Percentiles rank a stretch among this genome's conserved stretches.
These are phyloP conservation scores for Melinaea marsaeus DNA, from an alignment of 2,888 invertebrate species.

Conservation along the genomic window DNA sequence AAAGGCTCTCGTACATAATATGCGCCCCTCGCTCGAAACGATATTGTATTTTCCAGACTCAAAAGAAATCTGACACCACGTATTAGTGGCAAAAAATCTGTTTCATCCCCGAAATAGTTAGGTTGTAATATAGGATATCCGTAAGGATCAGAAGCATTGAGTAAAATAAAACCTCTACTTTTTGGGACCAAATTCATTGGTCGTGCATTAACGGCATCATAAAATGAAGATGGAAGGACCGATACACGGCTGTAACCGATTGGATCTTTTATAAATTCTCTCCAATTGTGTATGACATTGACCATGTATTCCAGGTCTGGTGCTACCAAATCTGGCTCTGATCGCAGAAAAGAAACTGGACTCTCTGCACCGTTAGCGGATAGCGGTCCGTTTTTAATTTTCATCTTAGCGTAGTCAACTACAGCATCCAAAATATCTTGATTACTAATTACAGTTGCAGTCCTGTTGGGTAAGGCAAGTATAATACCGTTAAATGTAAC, in stretches of 20 bases:
- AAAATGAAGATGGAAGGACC: constrained; percentile 76
- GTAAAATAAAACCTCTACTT: constrained; percentile 77
- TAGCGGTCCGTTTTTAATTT: constrained; percentile 66
- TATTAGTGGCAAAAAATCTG: constrained; percentile 78
- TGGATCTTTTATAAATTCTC: constrained; percentile 76
- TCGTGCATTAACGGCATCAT: constrained; percentile 76
- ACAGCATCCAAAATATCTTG: constrained; percentile 58
- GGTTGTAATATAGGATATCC: constrained; percentile 83
- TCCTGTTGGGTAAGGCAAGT: constrained; percentile 70
- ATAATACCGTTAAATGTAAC: constrained; percentile 66
- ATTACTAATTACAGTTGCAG: constrained; percentile 59
- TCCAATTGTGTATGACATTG: constrained; percentile 59
- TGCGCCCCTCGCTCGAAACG: constrained; percentile 76
- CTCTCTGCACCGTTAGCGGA: constrained; percentile 74
- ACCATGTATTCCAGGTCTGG: constrained; percentile 82
- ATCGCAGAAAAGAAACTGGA: constrained; percentile 78
- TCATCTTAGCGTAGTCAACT: constrained; percentile 50
- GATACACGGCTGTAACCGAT: constrained; percentile 35
- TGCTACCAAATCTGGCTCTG: constrained; percentile 57
- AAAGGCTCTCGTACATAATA: constrained; percentile 71
- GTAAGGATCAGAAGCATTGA: constrained; percentile 82
- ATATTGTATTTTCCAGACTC: constrained; percentile 74
- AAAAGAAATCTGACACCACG: constrained; percentile 78
- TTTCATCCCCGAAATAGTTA: constrained; percentile 76
- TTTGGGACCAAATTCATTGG: constrained; percentile 78